These are phyloP conservation scores for Timema cristinae DNA, from an alignment of 2,888 invertebrate species.

Conservation along the genomic window DNA sequence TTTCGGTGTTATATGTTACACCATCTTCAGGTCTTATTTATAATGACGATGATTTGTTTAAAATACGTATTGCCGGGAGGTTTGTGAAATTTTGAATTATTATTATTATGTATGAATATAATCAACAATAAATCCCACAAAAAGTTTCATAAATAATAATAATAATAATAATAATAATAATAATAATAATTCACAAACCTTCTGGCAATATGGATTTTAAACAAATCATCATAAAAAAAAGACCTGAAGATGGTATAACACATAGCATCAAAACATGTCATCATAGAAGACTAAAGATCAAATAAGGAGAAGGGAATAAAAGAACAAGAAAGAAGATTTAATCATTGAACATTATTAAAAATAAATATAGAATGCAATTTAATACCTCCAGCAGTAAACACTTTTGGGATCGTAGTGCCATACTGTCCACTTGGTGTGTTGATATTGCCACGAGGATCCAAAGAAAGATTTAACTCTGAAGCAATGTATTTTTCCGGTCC, in stretches of 20 bases:
- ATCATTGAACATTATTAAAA: not conserved
- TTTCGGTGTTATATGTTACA: no score
- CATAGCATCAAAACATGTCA: no score
- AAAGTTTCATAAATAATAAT: not conserved
- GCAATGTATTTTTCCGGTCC: conserved; percentile 91
- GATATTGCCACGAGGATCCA: conserved; percentile 91
- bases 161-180: not conserved
- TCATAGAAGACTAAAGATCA: no score
- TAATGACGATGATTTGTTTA: no score
- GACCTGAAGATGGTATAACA: not conserved
- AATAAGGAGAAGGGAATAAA: not conserved
- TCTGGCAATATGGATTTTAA: not conserved
- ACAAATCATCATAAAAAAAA: not conserved
- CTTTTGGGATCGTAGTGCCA: conserved; percentile 71
- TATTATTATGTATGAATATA: no score
- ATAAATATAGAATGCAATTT: conserved; percentile 22
- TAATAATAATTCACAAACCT: not conserved
- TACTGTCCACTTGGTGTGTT: conserved; percentile 75
- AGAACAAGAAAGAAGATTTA: not conserved
- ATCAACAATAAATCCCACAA: no score
- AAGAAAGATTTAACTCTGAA: conserved; percentile 68
- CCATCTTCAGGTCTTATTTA: no score
- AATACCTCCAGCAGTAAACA: conserved; percentile 94
- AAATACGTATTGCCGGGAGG: no score
- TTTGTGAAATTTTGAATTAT: no score